Conservation (phyloP, 2,888 invertebrate genomes). For the Disparrhopalites patrizii region DNA sequence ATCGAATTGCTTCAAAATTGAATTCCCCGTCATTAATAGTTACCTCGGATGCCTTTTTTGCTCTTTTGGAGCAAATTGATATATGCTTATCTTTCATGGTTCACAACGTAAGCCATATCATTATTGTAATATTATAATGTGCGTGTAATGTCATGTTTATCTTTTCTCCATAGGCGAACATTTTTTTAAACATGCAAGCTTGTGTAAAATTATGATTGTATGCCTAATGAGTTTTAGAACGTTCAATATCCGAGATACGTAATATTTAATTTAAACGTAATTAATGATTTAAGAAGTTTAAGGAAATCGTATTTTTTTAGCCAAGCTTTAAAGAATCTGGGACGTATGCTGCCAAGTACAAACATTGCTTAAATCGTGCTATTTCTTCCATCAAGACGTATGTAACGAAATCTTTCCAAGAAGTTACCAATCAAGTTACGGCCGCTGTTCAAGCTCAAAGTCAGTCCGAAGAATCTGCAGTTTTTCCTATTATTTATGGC, state of each 20-base stretch:
- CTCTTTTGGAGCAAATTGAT: slow-evolving; percentile 76
- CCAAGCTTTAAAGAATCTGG: slow-evolving; percentile 79
- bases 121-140: no score
- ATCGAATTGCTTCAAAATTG: slow-evolving; percentile 71
- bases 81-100: slow-evolving; percentile 79
- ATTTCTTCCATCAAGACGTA: slow-evolving; percentile 74
- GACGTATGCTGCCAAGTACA: slow-evolving; percentile 75
- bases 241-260: no score
- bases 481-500: slow-evolving; percentile 82
- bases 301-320: slow-evolving; percentile 59
- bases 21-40: slow-evolving; percentile 75
- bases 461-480: slow-evolving; percentile 46
- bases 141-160: not conserved
- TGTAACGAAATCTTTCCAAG: slow-evolving; percentile 69
- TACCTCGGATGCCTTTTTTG: slow-evolving; percentile 76
- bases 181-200: not conserved
- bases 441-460: slow-evolving; percentile 50
- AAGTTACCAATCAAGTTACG: slow-evolving; percentile 71
- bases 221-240: slow-evolving; percentile 6
- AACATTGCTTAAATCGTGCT: slow-evolving; percentile 76
- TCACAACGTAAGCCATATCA: slow-evolving; percentile 64
- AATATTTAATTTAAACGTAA: no score
- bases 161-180: not conserved
- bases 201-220: not conserved
- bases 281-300: no score